phyloP scores from a whole-genome alignment of 1,140 invertebrate genomes.

The Diorhabda carinulata region DNA sequence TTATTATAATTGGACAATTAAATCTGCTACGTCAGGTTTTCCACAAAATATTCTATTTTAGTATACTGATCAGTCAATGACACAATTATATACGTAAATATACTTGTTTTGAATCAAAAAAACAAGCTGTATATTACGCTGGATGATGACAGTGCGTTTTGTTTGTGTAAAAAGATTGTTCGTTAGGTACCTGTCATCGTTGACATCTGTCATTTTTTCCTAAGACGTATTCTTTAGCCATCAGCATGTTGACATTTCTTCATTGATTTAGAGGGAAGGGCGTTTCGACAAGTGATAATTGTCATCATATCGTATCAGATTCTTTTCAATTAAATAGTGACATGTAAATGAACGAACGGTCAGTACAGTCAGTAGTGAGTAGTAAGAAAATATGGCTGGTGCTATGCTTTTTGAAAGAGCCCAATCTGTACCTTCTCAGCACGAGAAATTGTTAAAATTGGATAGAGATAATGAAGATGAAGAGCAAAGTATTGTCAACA shows the following conservation, averaged over 20 bases:
- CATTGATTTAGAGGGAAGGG: no score
- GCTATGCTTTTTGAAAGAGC: slow-evolving; percentile 80
- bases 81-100: no score
- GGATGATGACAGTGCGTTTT: not conserved
- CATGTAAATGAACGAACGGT: not conserved
- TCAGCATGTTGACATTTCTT: no score
- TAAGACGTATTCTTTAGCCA: not conserved
- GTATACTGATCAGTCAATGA: no score
- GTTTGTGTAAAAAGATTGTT: not conserved
- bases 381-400: slow-evolving; percentile 66
- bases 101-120: no score
- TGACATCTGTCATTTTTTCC: not conserved
- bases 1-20: no score
- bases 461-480: slow-evolving; percentile 66
- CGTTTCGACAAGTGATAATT: not conserved
- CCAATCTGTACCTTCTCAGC: slow-evolving; percentile 66
- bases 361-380: not conserved
- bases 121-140: not conserved
- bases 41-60: no score
- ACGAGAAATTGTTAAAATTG: slow-evolving; percentile 70
- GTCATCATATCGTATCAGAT: not conserved
- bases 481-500: slow-evolving; percentile 81
- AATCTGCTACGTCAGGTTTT: no score
- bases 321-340: not conserved
- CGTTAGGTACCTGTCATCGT: not conserved